Percentiles rank a stretch among this genome's conserved stretches.
These are phyloP conservation scores for Eremobia ochroleuca DNA, from an alignment of 2,888 invertebrate species.

Conservation along the genomic window DNA sequence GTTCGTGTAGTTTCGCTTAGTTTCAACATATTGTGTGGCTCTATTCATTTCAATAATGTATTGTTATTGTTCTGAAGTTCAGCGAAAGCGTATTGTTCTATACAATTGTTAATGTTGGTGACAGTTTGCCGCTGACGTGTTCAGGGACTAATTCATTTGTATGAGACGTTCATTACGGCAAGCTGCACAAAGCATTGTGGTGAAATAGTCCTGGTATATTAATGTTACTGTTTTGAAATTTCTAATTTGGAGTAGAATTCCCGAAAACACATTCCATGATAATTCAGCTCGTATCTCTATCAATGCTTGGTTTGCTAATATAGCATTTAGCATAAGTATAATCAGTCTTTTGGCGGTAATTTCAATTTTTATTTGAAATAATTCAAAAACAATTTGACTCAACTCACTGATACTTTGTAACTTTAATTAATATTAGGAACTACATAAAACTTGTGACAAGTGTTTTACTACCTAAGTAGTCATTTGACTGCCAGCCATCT, in stretches of 20 bases:
- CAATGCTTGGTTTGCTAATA: background rate
- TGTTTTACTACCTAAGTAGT: too few species aligned
- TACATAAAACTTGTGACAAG: too few species aligned
- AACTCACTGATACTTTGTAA: too few species aligned
- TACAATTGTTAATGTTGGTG: conserved; percentile 65
- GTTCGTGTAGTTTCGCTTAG: conserved; percentile 55
- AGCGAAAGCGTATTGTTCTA: conserved; percentile 67
- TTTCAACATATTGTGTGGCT: conserved; percentile 60
- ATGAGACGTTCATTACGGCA: conserved; percentile 51
- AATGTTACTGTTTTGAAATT: conserved; percentile 41
- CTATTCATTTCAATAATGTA: conserved; percentile 68
- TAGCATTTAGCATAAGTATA: background rate
- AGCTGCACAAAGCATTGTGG: conserved; percentile 34
- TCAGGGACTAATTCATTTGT: conserved; percentile 56
- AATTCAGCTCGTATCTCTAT: background rate
- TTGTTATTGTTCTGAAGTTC: conserved; percentile 64
- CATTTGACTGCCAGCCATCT: too few species aligned
- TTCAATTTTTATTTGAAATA: too few species aligned
- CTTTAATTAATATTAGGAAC: too few species aligned
- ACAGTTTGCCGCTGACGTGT: conserved; percentile 60
- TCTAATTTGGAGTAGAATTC: background rate
- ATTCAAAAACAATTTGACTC: too few species aligned
- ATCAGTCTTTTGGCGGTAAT: too few species aligned
- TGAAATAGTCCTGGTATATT: conserved; percentile 47
- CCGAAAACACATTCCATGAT: background rate